Conservation (phyloP, 2,797 vertebrate species). For the Carcharodon carcharias region DNA sequence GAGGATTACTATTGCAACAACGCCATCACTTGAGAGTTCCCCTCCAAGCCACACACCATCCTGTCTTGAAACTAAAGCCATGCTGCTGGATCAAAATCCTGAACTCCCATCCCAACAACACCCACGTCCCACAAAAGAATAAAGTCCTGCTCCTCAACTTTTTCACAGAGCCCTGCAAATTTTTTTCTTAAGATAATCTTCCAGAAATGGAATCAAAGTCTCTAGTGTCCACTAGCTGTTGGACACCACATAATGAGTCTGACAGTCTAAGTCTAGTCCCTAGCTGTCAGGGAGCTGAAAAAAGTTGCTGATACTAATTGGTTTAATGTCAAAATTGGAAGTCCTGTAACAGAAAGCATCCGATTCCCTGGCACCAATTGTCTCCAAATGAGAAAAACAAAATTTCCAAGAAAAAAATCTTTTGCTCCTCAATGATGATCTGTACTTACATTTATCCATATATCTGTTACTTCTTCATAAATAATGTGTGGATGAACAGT, state of each 20-base stretch:
- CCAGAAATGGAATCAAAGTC: background rate
- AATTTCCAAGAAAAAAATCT: background rate
- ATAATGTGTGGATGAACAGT: conserved; percentile 77
- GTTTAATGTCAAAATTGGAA: background rate
- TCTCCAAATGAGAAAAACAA: background rate
- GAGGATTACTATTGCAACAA: background rate
- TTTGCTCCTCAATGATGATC: background rate
- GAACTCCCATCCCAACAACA: too few species aligned
- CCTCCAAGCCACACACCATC: background rate
- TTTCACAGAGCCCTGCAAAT: background rate
- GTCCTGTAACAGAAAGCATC: background rate
- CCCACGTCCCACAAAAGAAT: background rate
- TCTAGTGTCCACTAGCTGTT: background rate
- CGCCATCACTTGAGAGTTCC: background rate
- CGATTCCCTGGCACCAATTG: background rate
- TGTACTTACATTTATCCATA: conserved; percentile 77
- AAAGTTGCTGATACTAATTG: background rate
- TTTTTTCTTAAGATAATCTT: background rate
- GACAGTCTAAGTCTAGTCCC: background rate
- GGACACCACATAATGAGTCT: background rate
- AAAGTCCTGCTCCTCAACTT: background rate
- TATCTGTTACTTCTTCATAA: conserved; percentile 85
- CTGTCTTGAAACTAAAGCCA: too few species aligned
- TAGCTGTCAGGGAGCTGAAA: background rate
- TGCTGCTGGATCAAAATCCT: background rate